These are phyloP conservation scores for Danio choprae DNA, from an alignment of 2,797 vertebrate species.

Conservation along the genomic window DNA sequence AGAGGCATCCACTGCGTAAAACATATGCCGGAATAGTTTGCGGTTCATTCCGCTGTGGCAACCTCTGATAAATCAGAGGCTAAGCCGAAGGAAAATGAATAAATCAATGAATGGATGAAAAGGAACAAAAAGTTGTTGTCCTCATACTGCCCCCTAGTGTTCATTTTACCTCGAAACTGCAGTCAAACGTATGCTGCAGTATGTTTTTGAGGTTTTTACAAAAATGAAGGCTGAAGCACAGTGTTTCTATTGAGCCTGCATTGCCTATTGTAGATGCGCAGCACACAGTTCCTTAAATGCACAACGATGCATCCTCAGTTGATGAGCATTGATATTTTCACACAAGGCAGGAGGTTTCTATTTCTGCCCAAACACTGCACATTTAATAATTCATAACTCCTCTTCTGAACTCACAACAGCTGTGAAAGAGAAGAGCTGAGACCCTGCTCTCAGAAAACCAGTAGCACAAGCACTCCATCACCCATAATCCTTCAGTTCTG, in stretches of 20 bases:
- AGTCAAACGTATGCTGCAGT: too few species aligned
- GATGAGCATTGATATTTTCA: constrained; percentile 75
- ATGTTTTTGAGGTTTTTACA: too few species aligned
- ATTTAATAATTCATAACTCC: constrained; percentile 80
- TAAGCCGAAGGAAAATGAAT: too few species aligned
- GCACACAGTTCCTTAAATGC: constrained; percentile 35
- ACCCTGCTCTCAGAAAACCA: constrained; percentile 46
- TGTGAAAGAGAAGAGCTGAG: constrained; percentile 60
- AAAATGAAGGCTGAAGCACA: too few species aligned
- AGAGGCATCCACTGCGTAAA: too few species aligned
- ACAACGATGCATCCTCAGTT: constrained; percentile 40
- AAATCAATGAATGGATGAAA: too few species aligned
- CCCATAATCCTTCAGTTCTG: constrained; percentile 28
- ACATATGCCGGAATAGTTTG: too few species aligned
- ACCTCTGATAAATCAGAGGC: too few species aligned
- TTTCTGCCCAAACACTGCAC: constrained; percentile 77
- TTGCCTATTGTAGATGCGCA: constrained; percentile 43
- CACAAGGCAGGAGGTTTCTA: constrained; percentile 78
- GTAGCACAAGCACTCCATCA: constrained; percentile 11
- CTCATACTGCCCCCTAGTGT: too few species aligned
- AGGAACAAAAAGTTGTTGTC: too few species aligned
- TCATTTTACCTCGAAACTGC: too few species aligned
- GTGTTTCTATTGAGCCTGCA: background rate
- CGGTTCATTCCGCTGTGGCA: too few species aligned
- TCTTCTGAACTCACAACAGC: constrained; percentile 75